phyloP scores from a whole-genome alignment of 2,113 vertebrate genomes.

The Romanogobio albipinnatus region DNA sequence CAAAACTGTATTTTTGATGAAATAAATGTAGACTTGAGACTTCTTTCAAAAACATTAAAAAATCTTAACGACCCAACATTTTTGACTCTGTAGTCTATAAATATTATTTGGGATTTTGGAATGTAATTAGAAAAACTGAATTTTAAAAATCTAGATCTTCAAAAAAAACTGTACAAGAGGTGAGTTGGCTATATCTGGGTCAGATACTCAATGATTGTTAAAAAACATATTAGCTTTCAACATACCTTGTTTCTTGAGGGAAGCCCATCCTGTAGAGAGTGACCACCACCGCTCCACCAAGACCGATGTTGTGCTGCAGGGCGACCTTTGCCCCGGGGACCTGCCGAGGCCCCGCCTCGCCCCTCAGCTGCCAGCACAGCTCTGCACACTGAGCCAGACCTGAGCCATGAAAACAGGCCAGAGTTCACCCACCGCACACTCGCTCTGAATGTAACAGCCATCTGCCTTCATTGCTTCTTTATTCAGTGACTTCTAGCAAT shows the following conservation, averaged over 20 bases:
- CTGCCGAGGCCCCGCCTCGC: conserved; percentile 85
- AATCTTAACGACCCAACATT: neutral
- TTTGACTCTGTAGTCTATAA: neutral
- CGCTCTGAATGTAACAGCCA: neutral
- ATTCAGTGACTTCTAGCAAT: neutral
- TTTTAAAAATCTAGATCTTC: neutral
- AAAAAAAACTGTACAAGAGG: neutral
- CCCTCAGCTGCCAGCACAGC: conserved; percentile 96
- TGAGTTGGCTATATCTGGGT: neutral
- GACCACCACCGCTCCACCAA: conserved; percentile 90
- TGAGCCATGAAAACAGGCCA: conserved; percentile 69
- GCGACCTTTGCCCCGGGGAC: conserved; percentile 87
- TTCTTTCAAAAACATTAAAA: neutral
- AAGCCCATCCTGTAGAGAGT: conserved; percentile 90
- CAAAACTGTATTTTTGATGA: neutral
- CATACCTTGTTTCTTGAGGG: conserved; percentile 75
- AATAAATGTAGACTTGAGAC: neutral
- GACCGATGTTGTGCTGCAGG: conserved; percentile 92
- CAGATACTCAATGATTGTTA: neutral
- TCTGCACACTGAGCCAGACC: conserved; percentile 96
- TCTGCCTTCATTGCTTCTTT: neutral
- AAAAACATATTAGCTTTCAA: neutral
- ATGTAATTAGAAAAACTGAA: neutral
- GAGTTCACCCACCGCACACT: conserved; percentile 28
- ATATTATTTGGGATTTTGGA: neutral